These are phyloP conservation scores for Umimayanthus chanpuru DNA, from an alignment of 92 coral and sea anemone genomes.

Conservation along the genomic window DNA sequence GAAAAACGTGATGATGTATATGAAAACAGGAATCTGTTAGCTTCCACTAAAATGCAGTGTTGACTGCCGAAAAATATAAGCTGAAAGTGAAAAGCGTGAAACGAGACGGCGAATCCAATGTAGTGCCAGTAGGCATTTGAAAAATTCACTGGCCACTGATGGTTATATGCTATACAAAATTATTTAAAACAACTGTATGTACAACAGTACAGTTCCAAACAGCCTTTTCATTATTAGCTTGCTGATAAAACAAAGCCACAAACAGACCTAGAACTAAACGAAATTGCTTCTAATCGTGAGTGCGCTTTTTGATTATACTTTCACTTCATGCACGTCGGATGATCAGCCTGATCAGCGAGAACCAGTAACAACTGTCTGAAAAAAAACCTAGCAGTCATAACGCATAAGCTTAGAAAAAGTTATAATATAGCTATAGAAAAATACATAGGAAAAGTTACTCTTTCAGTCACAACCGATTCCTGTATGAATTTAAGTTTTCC, in stretches of 20 bases:
- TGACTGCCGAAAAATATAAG: too few species aligned
- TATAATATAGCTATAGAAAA: too few species aligned
- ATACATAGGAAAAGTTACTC: background rate
- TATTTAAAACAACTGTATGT: background rate
- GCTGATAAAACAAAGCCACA: background rate
- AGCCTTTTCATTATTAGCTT: background rate
- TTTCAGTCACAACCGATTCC: background rate
- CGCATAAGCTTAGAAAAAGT: background rate
- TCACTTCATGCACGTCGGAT: background rate
- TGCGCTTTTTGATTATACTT: background rate
- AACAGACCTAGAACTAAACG: background rate
- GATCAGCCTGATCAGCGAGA: background rate
- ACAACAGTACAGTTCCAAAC: background rate
- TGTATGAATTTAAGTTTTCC: background rate
- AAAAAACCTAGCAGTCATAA: too few species aligned
- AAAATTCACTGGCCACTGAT: background rate
- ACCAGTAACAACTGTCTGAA: background rate
- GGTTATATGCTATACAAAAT: too few species aligned
- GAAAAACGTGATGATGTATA: background rate
- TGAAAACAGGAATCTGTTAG: too few species aligned
- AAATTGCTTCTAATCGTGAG: background rate
- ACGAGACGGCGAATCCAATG: background rate
- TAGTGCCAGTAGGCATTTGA: background rate
- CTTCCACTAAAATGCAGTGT: too few species aligned
- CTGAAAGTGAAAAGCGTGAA: background rate